phyloP scores from a whole-genome alignment of 2,797 vertebrate species.

The Poecilia wingei region DNA sequence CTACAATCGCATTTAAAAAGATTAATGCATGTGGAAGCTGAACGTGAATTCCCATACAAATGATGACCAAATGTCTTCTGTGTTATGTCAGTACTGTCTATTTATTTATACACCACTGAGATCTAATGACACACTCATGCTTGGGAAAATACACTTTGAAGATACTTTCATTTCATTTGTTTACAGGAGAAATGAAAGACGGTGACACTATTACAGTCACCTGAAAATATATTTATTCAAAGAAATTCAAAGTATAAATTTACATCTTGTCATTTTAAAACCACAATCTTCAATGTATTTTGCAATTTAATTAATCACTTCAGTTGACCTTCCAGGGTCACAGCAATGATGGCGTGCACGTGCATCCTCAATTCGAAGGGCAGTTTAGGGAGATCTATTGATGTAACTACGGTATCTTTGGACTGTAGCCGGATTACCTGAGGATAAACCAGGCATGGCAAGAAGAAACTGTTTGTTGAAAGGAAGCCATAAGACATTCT shows the following conservation, averaged over 20 bases:
- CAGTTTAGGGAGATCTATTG: background rate
- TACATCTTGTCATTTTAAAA: background rate
- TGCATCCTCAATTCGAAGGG: background rate
- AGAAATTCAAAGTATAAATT: background rate
- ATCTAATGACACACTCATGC: background rate
- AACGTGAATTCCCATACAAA: slow-evolving; percentile 53
- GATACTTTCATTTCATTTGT: background rate
- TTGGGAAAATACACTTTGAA: background rate
- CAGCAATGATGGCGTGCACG: background rate
- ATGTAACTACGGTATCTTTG: background rate
- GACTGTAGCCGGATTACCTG: background rate
- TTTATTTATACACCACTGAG: background rate
- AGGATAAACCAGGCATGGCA: background rate
- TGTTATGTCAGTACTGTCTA: slow-evolving; percentile 26
- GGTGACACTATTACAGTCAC: background rate
- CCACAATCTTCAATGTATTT: background rate
- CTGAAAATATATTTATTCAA: background rate
- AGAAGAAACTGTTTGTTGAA: background rate
- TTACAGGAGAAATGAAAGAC: background rate
- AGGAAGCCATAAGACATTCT: background rate
- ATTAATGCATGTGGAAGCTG: slow-evolving; percentile 39
- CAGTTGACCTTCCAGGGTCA: background rate
- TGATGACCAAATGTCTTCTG: slow-evolving; percentile 47
- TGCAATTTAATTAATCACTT: background rate
- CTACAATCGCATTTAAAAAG: slow-evolving; percentile 51